These are phyloP conservation scores for Sympetrum striolatum DNA, from an alignment of 2,888 invertebrate genomes.

Conservation along the genomic window DNA sequence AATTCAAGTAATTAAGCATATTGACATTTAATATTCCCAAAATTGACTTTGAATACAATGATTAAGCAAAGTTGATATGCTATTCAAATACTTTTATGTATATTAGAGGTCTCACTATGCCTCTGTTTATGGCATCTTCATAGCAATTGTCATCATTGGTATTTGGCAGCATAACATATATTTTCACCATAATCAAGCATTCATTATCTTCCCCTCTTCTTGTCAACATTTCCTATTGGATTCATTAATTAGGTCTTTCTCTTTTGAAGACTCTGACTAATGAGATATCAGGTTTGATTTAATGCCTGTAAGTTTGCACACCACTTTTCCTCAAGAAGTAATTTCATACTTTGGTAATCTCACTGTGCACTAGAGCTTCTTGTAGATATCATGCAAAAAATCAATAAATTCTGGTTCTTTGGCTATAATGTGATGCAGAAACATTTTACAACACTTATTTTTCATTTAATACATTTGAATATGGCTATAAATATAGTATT, in stretches of 20 bases:
- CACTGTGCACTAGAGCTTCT: constrained; percentile 26
- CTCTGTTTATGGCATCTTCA: neutral
- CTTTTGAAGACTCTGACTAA: neutral
- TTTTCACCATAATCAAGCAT: neutral
- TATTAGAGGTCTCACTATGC: too few relatives aligned
- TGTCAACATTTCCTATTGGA: neutral
- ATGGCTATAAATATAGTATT: too few relatives aligned
- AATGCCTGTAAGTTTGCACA: neutral
- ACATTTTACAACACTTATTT: neutral
- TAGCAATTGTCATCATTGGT: neutral
- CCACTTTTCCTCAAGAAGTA: neutral
- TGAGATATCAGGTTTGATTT: constrained; percentile 6
- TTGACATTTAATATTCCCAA: too few relatives aligned
- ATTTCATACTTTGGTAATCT: neutral
- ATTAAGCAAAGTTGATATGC: too few relatives aligned
- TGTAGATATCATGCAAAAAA: neutral
- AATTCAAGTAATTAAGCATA: too few relatives aligned
- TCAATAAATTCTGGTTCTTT: neutral
- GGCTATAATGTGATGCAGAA: neutral
- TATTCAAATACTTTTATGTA: too few relatives aligned
- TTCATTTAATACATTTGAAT: neutral
- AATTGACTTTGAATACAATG: too few relatives aligned
- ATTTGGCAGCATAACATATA: neutral
- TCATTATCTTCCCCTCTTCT: neutral
- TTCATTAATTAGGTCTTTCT: neutral